Conservation (phyloP, 2,113 vertebrate species). For the Azemiops feae region DNA sequence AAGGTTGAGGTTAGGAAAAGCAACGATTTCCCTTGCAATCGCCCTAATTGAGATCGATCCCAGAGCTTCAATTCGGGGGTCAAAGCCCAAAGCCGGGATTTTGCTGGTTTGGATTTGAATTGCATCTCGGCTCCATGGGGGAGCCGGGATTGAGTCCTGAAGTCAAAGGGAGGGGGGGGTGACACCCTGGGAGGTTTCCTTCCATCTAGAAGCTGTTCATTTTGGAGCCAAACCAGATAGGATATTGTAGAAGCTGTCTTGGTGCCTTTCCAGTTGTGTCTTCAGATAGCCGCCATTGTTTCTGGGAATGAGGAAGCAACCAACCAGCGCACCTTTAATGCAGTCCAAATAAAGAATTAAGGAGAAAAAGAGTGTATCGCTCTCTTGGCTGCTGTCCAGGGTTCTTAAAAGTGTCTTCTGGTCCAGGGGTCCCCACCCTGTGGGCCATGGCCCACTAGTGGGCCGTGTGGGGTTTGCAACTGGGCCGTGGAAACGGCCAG, state of each 20-base stretch:
- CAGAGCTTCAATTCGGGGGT: conserved; percentile 18
- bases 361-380: background rate
- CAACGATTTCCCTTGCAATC: conserved; percentile 55
- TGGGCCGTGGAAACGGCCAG: too few species aligned
- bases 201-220: background rate
- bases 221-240: background rate
- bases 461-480: too few species aligned
- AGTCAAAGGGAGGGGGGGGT: too few species aligned
- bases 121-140: background rate
- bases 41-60: conserved; percentile 62
- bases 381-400: background rate
- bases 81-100: conserved; percentile 30
- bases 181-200: background rate
- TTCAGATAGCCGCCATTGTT: background rate
- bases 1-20: conserved; percentile 58
- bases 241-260: background rate
- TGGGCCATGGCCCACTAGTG: too few species aligned
- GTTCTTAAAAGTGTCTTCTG: background rate
- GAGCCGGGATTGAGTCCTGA: background rate
- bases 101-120: background rate
- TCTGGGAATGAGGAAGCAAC: background rate
- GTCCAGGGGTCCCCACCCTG: too few species aligned
- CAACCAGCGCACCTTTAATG: background rate
- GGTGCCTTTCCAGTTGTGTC: background rate
- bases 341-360: background rate